phyloP scores from a whole-genome alignment of 2,888 invertebrate species.

The Cartodere bifasciata region DNA sequence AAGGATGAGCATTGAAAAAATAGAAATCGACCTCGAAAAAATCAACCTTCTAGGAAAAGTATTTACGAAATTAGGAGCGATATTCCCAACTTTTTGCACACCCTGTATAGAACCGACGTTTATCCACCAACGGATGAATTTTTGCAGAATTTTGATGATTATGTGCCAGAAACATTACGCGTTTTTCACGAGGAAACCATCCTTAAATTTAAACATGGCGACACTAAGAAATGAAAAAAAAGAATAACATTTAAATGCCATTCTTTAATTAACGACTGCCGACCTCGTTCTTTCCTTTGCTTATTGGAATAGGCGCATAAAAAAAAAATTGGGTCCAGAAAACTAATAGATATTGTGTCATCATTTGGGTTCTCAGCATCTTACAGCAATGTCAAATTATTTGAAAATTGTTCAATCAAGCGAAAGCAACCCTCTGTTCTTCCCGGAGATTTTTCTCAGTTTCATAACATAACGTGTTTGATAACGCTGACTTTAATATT shows the following conservation, averaged over 20 bases:
- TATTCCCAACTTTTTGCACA: too few species aligned
- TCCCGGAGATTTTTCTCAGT: not conserved
- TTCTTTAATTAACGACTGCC: not conserved
- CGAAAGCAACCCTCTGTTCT: not conserved
- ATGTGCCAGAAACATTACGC: not conserved
- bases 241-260: not conserved
- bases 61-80: too few species aligned
- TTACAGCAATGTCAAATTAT: not conserved
- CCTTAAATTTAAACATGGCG: not conserved
- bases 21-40: too few species aligned
- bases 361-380: slow-evolving; percentile 1
- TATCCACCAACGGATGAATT: slow-evolving; percentile 1
- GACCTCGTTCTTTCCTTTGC: slow-evolving; percentile 1
- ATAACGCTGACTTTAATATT: slow-evolving; percentile 1
- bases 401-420: slow-evolving; percentile 1
- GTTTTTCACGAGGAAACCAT: not conserved
- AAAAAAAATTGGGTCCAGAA: slow-evolving; percentile 2
- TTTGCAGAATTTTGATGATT: not conserved
- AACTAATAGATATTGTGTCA: not conserved
- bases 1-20: too few species aligned
- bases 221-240: not conserved
- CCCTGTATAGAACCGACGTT: too few species aligned
- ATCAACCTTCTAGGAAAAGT: too few species aligned
- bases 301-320: slow-evolving; percentile 3
- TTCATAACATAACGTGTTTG: too few species aligned